Base-by-base conservation (phyloP, 2,888 invertebrate species). In the Athalia rosae region DNA sequence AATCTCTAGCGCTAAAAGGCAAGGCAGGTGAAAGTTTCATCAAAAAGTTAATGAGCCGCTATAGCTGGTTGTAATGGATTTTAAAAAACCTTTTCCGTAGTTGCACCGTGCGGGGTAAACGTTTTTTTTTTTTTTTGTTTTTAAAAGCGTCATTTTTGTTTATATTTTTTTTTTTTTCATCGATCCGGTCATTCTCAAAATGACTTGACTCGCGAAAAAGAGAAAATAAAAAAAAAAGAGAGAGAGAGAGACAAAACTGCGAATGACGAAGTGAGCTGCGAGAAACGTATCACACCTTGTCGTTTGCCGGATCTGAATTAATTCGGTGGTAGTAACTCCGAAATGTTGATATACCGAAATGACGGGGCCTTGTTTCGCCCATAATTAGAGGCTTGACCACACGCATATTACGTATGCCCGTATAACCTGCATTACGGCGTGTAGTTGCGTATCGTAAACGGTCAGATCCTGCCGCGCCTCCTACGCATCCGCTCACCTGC, bases 401-500 rank as follows among this genome's bases (percentile, higher is more conserved):
- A 82, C 81, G 80, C 79, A 79, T 80, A 28, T 28, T 28, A 28
- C 28, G 2, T 28, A 28, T 28, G 28, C 28, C 28, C 28, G 28
- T 28, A 28, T 28, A 28, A 28, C 28, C 28, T 28, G 28, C 28
- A 28, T 28, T 28, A 28, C 28, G 28, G 28, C 28, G 28, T 28
- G 28, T 28, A 63, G 77, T 81, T 81, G 80, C 83, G 81, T 81
- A 79, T 83, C 81, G 80, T 79, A 83, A 84, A 80, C 80, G 82
- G 79, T 78, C 81, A 80, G 82, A 84, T 83, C 81, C 83, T 81
- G 81, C 77, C 78, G 79, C 61, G 78, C 76, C 79, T 78, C 63
- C 78, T 79, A 81, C 81, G 79, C 84, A 86, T 87, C 87, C 87
- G 87, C 82, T 85, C 87, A 87, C 87, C 87, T 87, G 87, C 84